Evolutionary conservation across 2,888 invertebrate genomes (phyloP), one percentile per base, ranked within the genome.

Genomic region (Apoda limacodes): DNA sequence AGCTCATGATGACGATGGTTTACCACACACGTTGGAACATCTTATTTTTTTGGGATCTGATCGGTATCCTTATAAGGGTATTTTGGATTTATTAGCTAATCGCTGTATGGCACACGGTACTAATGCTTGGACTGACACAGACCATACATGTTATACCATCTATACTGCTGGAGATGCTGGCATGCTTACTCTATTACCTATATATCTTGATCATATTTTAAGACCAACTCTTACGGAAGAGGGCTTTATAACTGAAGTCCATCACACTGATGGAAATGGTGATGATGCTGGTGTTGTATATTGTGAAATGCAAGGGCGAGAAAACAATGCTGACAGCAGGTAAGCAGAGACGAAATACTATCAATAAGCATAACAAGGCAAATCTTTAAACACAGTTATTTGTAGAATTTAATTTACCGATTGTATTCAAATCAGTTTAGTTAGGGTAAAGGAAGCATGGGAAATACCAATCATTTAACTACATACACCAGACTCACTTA

Each of bases 261-360:
- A 96, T 65, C 95, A 96, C 60, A 83, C 96, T 39, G 93, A 91
- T 49, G 91, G 88, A 0, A 88, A 91, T 36, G 96, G 95, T 0
- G 88, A 92, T 43, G 90, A 97, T 80, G 93, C 90, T 7, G 97
- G 97, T 10, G 93, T 96, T 9, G 95, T 96, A n/a, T 96, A 96
- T 62, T 93, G 93, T 64, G 96, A 97, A 78, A 95, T 95, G 92
- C 95, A 94, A 67, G 92, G 89, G 0, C 62, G 85, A 15, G 94
- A 94, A 62, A 93, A 92, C 62, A 84, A 83, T n/a, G 89, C 90
- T 3, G 90, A 91, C 55, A 86, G 86, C 34, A 75, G 76, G 82
- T 80, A 30, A 44, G 46, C 36, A n/a, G 13, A 30, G n/a, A n/a
- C n/a, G n/a, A n/a, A n/a, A 6, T 6, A 19, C 5, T 19, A 6